phyloP scores from a whole-genome alignment of 2,113 vertebrate genomes.

The Dolichotis patagonum region DNA sequence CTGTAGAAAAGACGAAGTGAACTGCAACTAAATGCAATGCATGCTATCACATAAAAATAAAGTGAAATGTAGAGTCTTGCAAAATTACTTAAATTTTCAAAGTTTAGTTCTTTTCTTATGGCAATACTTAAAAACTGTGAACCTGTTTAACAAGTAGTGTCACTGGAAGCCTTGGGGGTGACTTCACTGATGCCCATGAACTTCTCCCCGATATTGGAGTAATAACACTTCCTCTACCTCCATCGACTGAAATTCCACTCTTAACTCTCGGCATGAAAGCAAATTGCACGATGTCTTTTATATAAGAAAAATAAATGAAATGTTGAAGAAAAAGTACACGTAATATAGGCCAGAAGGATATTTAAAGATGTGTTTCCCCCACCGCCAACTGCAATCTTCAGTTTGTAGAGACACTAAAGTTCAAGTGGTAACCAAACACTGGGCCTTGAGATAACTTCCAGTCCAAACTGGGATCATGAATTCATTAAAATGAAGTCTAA shows the following conservation, averaged over 20 bases:
- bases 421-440: neutral
- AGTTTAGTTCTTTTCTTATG: neutral
- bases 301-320: conserved; percentile 6
- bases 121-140: neutral
- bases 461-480: neutral
- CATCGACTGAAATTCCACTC: neutral
- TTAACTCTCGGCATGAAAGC: neutral
- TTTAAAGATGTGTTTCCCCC: neutral
- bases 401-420: neutral
- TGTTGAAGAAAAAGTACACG: neutral
- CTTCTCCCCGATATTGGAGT: neutral
- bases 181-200: neutral
- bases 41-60: conserved; percentile 7
- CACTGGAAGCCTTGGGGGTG: neutral
- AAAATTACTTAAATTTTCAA: neutral
- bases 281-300: neutral
- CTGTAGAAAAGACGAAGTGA: conserved; percentile 25
- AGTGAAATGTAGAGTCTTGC: neutral
- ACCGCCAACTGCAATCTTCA: neutral
- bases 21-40: neutral
- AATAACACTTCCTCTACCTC: neutral
- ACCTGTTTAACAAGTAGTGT: neutral
- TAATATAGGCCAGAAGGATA: neutral
- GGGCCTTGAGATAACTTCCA: neutral
- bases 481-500: neutral